Evolutionary conservation across 2,888 invertebrate species (phyloP).

Genomic region (Acheta domesticus): DNA sequence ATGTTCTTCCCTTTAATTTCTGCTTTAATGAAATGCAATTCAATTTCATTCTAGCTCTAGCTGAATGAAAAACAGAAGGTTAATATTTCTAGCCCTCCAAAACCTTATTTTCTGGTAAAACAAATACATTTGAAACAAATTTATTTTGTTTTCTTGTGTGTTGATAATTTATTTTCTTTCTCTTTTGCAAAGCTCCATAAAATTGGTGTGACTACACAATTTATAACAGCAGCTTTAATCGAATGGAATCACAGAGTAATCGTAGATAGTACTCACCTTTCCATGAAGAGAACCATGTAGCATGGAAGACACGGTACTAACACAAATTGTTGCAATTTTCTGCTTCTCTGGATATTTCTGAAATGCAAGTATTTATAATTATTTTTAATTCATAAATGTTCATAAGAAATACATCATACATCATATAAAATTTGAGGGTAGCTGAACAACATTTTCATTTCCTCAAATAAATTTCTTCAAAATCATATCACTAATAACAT

Average conservation of each 20-base stretch:
- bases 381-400: conserved; percentile 12
- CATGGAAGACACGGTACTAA: conserved; percentile 40
- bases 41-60: too few species aligned
- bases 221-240: background rate
- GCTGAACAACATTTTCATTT: too few species aligned
- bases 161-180: background rate
- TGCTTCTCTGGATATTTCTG: conserved; percentile 39
- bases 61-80: too few species aligned
- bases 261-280: conserved; percentile 32
- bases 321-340: conserved; percentile 40
- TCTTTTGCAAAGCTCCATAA: conserved; percentile 30
- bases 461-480: too few species aligned
- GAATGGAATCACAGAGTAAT: background rate
- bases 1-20: too few species aligned
- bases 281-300: conserved; percentile 36
- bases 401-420: background rate
- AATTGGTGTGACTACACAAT: conserved; percentile 19
- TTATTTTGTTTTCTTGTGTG: too few species aligned
- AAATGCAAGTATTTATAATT: conserved; percentile 33
- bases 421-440: background rate
- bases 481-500: too few species aligned
- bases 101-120: too few species aligned
- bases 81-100: too few species aligned
- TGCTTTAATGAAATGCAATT: too few species aligned
- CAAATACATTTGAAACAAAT: too few species aligned